Conservation (phyloP, 2,888 invertebrate species). For the Trilocha varians region DNA sequence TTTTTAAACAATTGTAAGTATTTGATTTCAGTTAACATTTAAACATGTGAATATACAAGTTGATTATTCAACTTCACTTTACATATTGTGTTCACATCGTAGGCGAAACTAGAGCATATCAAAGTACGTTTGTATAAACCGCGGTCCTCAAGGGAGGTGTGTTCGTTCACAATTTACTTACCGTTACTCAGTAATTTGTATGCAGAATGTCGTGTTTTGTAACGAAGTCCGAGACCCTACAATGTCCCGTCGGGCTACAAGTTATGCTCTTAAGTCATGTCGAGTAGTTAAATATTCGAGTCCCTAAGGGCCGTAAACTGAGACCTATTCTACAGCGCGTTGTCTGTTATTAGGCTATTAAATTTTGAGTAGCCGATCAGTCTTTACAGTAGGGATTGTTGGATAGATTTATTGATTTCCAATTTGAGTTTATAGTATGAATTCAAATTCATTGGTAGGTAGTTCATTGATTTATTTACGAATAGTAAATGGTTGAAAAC, state of each 20-base stretch:
- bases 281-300: constrained; percentile 29
- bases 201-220: constrained; percentile 56
- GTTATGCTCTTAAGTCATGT: constrained; percentile 33
- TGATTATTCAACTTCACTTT: no score
- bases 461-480: neutral
- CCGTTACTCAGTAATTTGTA: constrained; percentile 61
- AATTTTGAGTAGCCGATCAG: constrained; percentile 10
- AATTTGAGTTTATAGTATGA: neutral
- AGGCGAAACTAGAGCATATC: constrained; percentile 41
- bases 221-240: constrained; percentile 56
- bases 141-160: constrained; percentile 37
- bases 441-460: neutral
- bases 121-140: constrained; percentile 46
- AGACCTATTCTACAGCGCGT: constrained; percentile 15
- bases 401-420: neutral
- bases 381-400: neutral
- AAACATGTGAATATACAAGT: no score
- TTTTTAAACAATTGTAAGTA: no score
- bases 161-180: constrained; percentile 64
- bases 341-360: constrained; percentile 14
- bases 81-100: constrained; percentile 18
- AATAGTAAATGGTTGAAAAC: no score
- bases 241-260: constrained; percentile 29
- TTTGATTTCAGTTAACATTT: no score
- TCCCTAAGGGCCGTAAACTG: constrained; percentile 16